Evolutionary conservation across 2,888 invertebrate species (phyloP).

Genomic region (Cyaniris semiargus): DNA sequence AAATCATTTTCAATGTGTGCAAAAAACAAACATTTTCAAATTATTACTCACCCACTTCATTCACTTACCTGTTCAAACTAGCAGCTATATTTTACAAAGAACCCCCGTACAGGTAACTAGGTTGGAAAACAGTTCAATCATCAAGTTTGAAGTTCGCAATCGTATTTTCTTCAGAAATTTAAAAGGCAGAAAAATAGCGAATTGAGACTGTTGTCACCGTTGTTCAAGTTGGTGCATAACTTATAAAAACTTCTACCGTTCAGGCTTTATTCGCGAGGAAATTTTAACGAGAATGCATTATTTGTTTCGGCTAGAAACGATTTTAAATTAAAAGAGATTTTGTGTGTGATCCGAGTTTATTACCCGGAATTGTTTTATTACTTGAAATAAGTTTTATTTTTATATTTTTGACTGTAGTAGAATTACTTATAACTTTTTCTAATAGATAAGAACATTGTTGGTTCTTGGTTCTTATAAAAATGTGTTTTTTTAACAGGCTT

Average conservation of each 20-base stretch:
- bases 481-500: no score
- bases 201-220: constrained; percentile 39
- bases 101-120: not conserved
- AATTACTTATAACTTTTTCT: no score
- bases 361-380: not conserved
- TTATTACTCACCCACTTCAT: no score
- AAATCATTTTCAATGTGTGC: no score
- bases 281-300: constrained; percentile 45
- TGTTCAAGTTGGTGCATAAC: constrained; percentile 45
- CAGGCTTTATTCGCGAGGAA: constrained; percentile 45
- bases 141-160: constrained; percentile 6
- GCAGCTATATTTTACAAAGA: not conserved
- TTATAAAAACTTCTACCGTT: constrained; percentile 46
- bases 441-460: no score
- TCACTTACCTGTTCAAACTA: no score
- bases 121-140: constrained; percentile 14
- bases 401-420: no score
- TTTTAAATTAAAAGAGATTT: not conserved
- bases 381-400: no score
- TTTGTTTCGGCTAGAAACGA: not conserved
- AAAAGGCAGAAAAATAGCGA: constrained; percentile 37
- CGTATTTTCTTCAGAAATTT: constrained; percentile 33
- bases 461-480: no score
- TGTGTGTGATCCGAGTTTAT: not conserved
- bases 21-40: no score